Conservation (phyloP, 2,797 vertebrate genomes). For the Antennarius maculatus region DNA sequence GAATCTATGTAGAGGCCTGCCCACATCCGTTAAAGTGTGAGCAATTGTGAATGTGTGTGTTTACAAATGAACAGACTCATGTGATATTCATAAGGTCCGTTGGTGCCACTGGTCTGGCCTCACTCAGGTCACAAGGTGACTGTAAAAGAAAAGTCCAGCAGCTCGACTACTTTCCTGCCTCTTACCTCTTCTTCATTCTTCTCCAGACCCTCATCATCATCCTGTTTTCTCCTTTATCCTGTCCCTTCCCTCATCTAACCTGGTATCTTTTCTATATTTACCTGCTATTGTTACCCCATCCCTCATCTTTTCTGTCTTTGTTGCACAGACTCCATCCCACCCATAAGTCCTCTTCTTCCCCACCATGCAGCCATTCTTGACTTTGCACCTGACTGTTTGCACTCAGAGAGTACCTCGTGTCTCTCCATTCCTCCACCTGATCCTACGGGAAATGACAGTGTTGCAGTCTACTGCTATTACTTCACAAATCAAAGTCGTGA, state of each 20-base stretch:
- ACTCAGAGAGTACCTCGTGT: slow-evolving; percentile 51
- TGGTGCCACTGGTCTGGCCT: slow-evolving; percentile 50
- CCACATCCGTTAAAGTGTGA: slow-evolving; percentile 1
- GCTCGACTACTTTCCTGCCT: slow-evolving; percentile 48
- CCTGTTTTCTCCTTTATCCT: slow-evolving; percentile 18
- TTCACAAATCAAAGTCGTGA: slow-evolving; percentile 72
- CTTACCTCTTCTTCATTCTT: slow-evolving; percentile 10
- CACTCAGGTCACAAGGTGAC: slow-evolving; percentile 57
- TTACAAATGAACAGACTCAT: slow-evolving; percentile 52
- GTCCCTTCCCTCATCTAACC: slow-evolving; percentile 18
- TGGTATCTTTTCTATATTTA: slow-evolving; percentile 36
- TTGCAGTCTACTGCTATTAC: slow-evolving; percentile 65
- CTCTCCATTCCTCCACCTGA: slow-evolving; percentile 54
- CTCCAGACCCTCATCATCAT: slow-evolving; percentile 30
- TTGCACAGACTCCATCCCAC: not conserved
- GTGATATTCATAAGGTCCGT: slow-evolving; percentile 72
- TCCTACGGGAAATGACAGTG: slow-evolving; percentile 70
- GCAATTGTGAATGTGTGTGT: slow-evolving; percentile 2
- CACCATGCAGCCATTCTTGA: slow-evolving; percentile 4
- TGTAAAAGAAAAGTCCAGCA: slow-evolving; percentile 41
- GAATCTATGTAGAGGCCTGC: not conserved
- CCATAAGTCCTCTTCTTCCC: slow-evolving; percentile 1
- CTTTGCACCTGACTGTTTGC: slow-evolving; percentile 44
- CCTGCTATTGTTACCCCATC: slow-evolving; percentile 22
- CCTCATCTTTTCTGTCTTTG: not conserved